Evolutionary conservation across 2,797 vertebrate species (phyloP).

Genomic region (Megaceryle alcyon): DNA sequence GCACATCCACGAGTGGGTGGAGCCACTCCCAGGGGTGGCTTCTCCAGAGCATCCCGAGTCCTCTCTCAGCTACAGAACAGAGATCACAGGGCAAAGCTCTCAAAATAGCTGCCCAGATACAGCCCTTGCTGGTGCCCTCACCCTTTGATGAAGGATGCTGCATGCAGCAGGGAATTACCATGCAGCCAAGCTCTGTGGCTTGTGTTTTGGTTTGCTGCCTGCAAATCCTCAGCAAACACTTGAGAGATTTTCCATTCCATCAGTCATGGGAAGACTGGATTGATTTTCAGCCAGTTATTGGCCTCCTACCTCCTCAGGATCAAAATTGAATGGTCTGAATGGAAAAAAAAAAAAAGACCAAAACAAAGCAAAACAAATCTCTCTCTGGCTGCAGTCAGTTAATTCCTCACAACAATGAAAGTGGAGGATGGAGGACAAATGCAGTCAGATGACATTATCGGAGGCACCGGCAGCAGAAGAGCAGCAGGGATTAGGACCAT

Average conservation of each 20-base stretch:
- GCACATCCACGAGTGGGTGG: background rate
- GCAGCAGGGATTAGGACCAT: background rate
- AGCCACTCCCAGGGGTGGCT: background rate
- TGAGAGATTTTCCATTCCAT: background rate
- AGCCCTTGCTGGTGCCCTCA: background rate
- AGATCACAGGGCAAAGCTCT: background rate
- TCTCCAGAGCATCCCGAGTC: background rate
- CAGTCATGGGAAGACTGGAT: slow-evolving; percentile 13
- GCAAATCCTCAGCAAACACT: background rate
- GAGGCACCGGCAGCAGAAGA: background rate
- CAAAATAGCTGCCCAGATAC: background rate
- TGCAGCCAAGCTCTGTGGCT: background rate
- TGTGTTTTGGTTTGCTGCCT: slow-evolving; percentile 6
- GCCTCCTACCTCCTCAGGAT: slow-evolving; percentile 59
- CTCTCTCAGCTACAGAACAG: background rate
- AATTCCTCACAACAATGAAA: slow-evolving; percentile 17
- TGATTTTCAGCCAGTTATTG: slow-evolving; percentile 62
- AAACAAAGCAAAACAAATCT: slow-evolving; percentile 53
- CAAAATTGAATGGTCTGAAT: slow-evolving; percentile 56
- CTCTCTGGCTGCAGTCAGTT: slow-evolving; percentile 37
- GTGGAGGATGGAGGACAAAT: slow-evolving; percentile 4
- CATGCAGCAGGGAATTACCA: slow-evolving; percentile 27
- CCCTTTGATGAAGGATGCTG: slow-evolving; percentile 9
- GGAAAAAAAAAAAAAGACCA: background rate
- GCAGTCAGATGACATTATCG: background rate